Percentiles rank a stretch among this genome's conserved stretches.
phyloP scores from a whole-genome alignment of 2,113 vertebrate species.

The Poecilia latipinna region DNA sequence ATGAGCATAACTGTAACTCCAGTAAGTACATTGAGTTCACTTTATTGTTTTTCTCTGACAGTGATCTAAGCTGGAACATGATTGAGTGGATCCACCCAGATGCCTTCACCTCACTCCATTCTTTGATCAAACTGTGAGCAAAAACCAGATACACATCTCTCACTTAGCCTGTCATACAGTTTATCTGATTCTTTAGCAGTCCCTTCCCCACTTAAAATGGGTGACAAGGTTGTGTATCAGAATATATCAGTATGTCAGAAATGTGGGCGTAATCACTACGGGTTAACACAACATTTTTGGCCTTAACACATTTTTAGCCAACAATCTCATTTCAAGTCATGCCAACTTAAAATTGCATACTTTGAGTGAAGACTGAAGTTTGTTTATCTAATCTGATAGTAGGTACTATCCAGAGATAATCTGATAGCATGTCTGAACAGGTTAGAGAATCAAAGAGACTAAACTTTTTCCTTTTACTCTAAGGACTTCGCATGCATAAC shows the following conservation, averaged over 20 bases:
- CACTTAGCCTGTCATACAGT: background rate
- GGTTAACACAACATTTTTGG: slow-evolving; percentile 32
- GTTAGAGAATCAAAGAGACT: slow-evolving; percentile 33
- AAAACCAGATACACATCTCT: background rate
- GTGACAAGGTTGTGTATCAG: slow-evolving; percentile 27
- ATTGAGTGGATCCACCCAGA: slow-evolving; percentile 90
- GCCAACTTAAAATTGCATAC: slow-evolving; percentile 55
- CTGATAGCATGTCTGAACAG: slow-evolving; percentile 37
- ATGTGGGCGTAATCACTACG: slow-evolving; percentile 10
- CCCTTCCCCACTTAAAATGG: background rate
- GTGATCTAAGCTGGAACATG: slow-evolving; percentile 92
- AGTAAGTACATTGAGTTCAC: slow-evolving; percentile 2
- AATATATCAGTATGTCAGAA: slow-evolving; percentile 40
- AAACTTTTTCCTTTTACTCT: slow-evolving; percentile 11
- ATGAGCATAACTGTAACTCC: background rate
- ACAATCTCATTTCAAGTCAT: slow-evolving; percentile 29
- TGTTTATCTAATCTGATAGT: slow-evolving; percentile 46
- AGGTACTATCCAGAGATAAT: slow-evolving; percentile 35
- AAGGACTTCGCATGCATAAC: slow-evolving; percentile 1
- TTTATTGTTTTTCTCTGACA: slow-evolving; percentile 60
- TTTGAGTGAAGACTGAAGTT: slow-evolving; percentile 39
- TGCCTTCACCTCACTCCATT: slow-evolving; percentile 87
- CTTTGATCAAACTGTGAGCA: slow-evolving; percentile 93
- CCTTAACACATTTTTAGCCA: slow-evolving; percentile 19
- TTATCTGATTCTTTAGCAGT: slow-evolving; percentile 5